A percentile compares a stretch with the other conserved stretches of the same genome.
Conservation (phyloP, 2,113 vertebrate genomes). For the Labrus mixtus region DNA sequence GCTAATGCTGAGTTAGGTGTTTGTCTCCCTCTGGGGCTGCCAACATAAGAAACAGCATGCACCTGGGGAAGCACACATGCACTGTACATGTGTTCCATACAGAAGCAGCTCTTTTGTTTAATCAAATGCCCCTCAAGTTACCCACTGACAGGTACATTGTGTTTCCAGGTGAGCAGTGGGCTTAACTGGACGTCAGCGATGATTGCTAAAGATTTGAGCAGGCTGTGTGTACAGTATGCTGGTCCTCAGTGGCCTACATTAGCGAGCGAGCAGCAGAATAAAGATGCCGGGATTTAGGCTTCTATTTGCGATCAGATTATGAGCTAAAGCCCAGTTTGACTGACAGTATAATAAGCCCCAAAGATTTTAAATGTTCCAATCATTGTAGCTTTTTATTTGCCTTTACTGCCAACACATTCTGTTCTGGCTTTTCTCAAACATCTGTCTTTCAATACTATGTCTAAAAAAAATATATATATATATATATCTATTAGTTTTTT, state of each 20-base stretch:
- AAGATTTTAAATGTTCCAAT: constrained; percentile 43
- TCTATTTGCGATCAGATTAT: constrained; percentile 66
- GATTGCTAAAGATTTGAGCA: constrained; percentile 38
- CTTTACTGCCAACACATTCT: background rate
- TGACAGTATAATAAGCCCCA: constrained; percentile 51
- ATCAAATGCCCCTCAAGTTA: constrained; percentile 48
- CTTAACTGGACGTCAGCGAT: constrained; percentile 47
- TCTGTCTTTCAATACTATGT: background rate
- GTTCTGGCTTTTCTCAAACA: background rate
- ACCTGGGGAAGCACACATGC: background rate
- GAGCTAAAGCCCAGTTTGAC: constrained; percentile 47
- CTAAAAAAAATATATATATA: background rate
- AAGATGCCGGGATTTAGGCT: constrained; percentile 62
- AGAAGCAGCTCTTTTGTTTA: constrained; percentile 31
- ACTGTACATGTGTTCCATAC: constrained; percentile 10
- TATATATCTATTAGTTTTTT: background rate
- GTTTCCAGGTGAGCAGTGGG: constrained; percentile 35
- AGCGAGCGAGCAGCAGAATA: constrained; percentile 57
- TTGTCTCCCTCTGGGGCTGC: constrained; percentile 32
- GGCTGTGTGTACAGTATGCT: background rate
- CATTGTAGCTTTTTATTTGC: constrained; percentile 11
- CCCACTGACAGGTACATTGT: constrained; percentile 32
- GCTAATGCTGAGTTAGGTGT: constrained; percentile 50
- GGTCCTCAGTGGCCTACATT: constrained; percentile 48
- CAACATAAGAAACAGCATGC: constrained; percentile 25